Conservation (phyloP, 2,113 vertebrate species). For the Himantopus leucocephalus region DNA sequence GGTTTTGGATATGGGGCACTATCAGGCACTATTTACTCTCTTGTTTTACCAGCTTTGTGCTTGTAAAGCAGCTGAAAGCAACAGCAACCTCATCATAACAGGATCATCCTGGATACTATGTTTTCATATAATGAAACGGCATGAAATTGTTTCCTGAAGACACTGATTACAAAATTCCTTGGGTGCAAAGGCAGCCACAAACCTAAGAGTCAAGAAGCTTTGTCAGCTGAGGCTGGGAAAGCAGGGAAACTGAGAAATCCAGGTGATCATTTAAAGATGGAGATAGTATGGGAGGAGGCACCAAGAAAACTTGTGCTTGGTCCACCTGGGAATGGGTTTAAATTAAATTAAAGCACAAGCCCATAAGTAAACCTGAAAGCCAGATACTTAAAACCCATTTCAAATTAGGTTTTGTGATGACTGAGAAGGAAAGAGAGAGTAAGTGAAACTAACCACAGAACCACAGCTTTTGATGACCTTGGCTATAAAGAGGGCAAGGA, state of each 20-base stretch:
- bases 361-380: neutral
- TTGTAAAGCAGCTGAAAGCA: neutral
- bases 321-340: neutral
- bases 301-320: neutral
- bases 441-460: neutral
- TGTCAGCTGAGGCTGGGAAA: neutral
- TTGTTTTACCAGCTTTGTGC: neutral
- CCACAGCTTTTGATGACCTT: neutral
- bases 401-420: neutral
- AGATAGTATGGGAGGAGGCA: neutral
- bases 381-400: neutral
- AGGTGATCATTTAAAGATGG: neutral
- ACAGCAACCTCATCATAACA: neutral
- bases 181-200: neutral
- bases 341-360: neutral
- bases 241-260: neutral
- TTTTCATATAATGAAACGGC: neutral
- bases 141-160: neutral
- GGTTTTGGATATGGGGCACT: neutral
- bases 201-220: neutral
- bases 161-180: neutral
- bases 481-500: neutral
- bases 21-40: neutral
- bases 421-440: neutral
- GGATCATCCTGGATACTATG: neutral